Evolutionary conservation across 1,140 invertebrate species (phyloP).

Genomic region (Apis laboriosa): DNA sequence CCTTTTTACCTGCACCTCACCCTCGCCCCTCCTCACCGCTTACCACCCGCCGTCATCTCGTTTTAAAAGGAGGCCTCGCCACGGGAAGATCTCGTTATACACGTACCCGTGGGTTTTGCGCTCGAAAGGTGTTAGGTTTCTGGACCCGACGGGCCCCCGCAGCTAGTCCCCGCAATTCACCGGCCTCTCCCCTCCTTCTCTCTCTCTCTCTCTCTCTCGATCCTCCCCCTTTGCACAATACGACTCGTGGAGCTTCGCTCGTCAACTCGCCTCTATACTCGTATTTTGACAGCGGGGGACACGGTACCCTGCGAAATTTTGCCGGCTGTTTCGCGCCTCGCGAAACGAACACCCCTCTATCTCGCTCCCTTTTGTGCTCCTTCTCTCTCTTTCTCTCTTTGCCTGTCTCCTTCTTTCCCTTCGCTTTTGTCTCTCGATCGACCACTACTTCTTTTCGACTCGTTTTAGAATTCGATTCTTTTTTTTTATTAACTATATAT

Average conservation of each 20-base stretch:
- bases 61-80: slow-evolving; percentile 66
- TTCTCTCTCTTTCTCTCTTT: not conserved
- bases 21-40: slow-evolving; percentile 23
- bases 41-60: slow-evolving; percentile 53
- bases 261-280: slow-evolving; percentile 73
- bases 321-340: slow-evolving; percentile 78
- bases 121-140: slow-evolving; percentile 74
- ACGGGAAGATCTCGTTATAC: slow-evolving; percentile 74
- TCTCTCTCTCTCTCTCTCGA: too few species aligned
- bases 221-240: slow-evolving; percentile 52
- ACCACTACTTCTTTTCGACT: not conserved
- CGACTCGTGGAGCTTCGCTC: slow-evolving; percentile 63
- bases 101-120: slow-evolving; percentile 62
- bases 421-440: not conserved
- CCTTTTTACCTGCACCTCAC: slow-evolving; percentile 36
- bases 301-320: slow-evolving; percentile 76
- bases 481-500: too few species aligned
- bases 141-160: slow-evolving; percentile 62
- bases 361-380: not conserved
- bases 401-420: too few species aligned
- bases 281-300: slow-evolving; percentile 80
- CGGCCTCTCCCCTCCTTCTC: slow-evolving; percentile 27
- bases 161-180: slow-evolving; percentile 50
- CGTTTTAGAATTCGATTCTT: not conserved
- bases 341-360: slow-evolving; percentile 50